Evolutionary conservation across 2,888 invertebrate species (phyloP), one percentile per base, ranked within the genome.

Genomic region (Metallyticus violacea): DNA sequence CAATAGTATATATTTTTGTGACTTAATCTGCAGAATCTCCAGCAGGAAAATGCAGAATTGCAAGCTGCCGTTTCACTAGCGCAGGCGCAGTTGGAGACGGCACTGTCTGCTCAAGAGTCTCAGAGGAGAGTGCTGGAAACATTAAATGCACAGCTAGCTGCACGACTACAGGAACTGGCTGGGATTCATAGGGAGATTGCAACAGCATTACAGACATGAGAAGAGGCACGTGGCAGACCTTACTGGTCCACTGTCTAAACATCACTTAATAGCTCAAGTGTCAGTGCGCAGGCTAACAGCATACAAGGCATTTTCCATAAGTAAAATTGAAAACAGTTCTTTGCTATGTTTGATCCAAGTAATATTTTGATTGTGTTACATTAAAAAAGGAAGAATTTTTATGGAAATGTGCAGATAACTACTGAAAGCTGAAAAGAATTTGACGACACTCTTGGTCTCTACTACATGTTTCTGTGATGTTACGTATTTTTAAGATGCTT

Each of bases 101-200:
- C 96, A 1, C 92, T 96, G 86, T 95, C 96, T 88, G 95, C 97
- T 30, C 96, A 97, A 90, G 97, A 97, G 91, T 96, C 96, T 26
- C 97, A 97, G 92, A 93, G 96, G 89, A 95, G 96, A 90, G 96
- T 97, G 89, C 93, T 97, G 89, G 95, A 96, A 90, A 96, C 97
- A 77, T 93, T 97, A 89, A 97, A 96, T 92, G 95, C 96, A 90
- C 97, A 97, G 92, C 94, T 97, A 90, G 97, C 97, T 85, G 92
- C 95, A 87, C 95, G 96, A 90, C 94, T 97, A 88, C 96, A 96
- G 90, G 96, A 97, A 91, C 93, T 97, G 92, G 96, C 94, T 89
- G 95, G 95, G 89, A 95, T 97, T 92, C 97, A 97, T 93, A 95
- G 96, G 92, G 97, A 97, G 94, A 95, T 97, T 90, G 94, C 95